These are phyloP conservation scores for Aphelinus atriplicis DNA, from an alignment of 1,140 invertebrate species.

Conservation along the genomic window DNA sequence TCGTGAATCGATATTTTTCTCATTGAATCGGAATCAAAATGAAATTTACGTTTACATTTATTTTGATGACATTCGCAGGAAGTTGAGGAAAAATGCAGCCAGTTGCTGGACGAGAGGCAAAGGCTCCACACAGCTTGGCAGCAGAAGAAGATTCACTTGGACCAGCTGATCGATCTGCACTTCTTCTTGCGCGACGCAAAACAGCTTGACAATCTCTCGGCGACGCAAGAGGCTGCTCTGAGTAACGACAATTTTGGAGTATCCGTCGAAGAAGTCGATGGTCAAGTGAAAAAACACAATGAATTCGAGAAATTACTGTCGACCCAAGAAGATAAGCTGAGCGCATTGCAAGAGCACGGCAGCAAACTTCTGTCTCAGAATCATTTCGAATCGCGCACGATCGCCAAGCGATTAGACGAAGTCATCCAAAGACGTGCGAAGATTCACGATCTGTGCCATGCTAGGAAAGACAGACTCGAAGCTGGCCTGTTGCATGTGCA, in stretches of 20 bases:
- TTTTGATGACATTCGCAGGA: conserved; percentile 64
- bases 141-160: conserved; percentile 87
- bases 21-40: too few species aligned
- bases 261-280: conserved; percentile 87
- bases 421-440: conserved; percentile 77
- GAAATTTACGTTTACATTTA: not conserved
- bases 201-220: conserved; percentile 89
- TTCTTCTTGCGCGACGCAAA: conserved; percentile 95
- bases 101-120: conserved; percentile 81
- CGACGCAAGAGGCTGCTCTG: conserved; percentile 84
- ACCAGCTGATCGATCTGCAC: conserved; percentile 94
- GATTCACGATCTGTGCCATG: conserved; percentile 74
- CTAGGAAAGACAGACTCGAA: conserved; percentile 75
- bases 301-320: conserved; percentile 88
- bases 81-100: conserved; percentile 81
- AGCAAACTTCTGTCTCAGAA: conserved; percentile 88
- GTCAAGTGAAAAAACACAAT: conserved; percentile 89
- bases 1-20: not conserved
- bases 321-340: conserved; percentile 89
- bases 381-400: conserved; percentile 93
- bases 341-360: conserved; percentile 85
- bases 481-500: conserved; percentile 87
- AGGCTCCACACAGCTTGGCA: conserved; percentile 88
- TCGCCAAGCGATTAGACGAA: conserved; percentile 77
- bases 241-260: conserved; percentile 71